Evolutionary conservation across 2,888 invertebrate genomes (phyloP), one percentile per base, ranked within the genome.

Genomic region (Cerastis rubricosa): DNA sequence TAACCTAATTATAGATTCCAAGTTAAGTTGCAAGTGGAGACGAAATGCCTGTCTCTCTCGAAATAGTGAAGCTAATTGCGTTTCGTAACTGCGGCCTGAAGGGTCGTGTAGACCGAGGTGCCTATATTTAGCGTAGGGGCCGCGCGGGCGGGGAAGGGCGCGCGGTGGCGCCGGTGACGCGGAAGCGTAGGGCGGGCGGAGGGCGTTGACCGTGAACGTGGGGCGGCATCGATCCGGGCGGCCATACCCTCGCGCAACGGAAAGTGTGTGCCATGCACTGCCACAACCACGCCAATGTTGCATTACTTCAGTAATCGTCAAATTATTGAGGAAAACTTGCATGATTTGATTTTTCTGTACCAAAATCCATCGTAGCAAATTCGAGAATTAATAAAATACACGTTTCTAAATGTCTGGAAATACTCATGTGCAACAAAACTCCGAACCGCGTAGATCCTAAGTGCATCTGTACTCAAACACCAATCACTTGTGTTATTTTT

Each of bases 131-230:
- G 95, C 87, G 90, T 73, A 57, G 83, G 83, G 90, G 89, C 78
- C 80, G 85, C 85, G 88, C 83, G 81, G 78, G 84, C 84, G 77
- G 77, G 61, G 84, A 76, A 83, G 81, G 80, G 81, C 69, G 79
- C 74, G 76, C 77, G 85, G 90, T 86, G 91, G 89, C 86, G 90
- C 88, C 92, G 92, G 91, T 92, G 95, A 96, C 95, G 95, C 96
- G 96, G 96, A 96, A 96, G 93, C 95, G 94, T 94, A 96, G 96
- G 96, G 96, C 96, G 96, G 96, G 96, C 95, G 96, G 94, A 96
- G 96, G 96, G 95, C 96, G 96, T 92, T 96, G 96, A 96, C 96
- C 96, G 96, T 96, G 96, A 96, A 96, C 96, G 94, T 95, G 95
- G 95, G 95, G 95, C 95, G 95, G 94, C 92, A 96, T 96, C 95